These are phyloP conservation scores for Cervus canadensis DNA, from an alignment of 2,113 vertebrate species.

Conservation along the genomic window DNA sequence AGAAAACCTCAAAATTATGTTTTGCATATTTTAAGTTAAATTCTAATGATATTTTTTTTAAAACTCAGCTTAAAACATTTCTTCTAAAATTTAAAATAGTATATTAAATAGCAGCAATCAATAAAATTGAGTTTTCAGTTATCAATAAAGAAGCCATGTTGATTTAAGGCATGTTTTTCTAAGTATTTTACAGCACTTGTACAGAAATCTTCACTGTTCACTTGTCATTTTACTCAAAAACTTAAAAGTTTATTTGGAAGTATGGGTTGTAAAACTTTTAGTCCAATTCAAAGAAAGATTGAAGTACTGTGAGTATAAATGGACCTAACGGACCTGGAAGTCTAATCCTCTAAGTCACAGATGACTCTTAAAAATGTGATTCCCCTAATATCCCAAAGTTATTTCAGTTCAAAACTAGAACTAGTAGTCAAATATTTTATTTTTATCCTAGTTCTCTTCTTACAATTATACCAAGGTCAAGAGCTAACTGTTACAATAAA, in stretches of 20 bases:
- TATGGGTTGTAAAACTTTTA: neutral
- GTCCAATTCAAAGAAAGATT: neutral
- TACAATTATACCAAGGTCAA: neutral
- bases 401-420: neutral
- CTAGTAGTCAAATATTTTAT: neutral
- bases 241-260: neutral
- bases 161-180: neutral
- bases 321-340: neutral
- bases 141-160: neutral
- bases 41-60: neutral
- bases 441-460: neutral
- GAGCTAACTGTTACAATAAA: neutral
- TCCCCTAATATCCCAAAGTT: neutral
- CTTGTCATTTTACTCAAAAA: neutral
- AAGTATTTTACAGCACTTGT: neutral
- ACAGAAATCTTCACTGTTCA: neutral
- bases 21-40: neutral
- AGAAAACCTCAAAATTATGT: neutral
- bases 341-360: neutral
- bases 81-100: neutral
- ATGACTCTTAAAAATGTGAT: neutral
- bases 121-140: neutral
- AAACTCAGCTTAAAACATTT: neutral
- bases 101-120: neutral
- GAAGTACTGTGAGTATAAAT: neutral